Evolutionary conservation across 2,797 vertebrate species (phyloP).

Genomic region (Sebastolobus alascanus): DNA sequence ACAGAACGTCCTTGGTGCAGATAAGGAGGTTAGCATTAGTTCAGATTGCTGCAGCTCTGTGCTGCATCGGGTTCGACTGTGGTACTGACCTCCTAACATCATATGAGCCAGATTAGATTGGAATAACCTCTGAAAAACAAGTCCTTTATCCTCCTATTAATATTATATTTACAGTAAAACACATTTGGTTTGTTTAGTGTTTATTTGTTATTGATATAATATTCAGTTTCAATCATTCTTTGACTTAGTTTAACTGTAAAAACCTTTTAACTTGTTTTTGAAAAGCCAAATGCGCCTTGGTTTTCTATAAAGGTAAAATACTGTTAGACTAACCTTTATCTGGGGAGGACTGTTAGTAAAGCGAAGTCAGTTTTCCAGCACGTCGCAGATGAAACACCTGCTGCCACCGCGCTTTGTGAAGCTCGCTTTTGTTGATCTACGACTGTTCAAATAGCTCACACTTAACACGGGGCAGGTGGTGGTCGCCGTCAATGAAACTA

Average conservation of each 20-base stretch:
- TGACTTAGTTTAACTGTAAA: not conserved
- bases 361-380: conserved; percentile 10
- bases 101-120: not conserved
- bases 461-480: conserved; percentile 41
- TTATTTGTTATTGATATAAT: not conserved
- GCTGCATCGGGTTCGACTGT: not conserved
- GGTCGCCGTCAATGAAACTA: conserved; percentile 31
- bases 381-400: conserved; percentile 59
- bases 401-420: conserved; percentile 44
- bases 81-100: not conserved
- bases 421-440: conserved; percentile 52
- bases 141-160: not conserved
- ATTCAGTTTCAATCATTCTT: not conserved
- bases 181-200: not conserved
- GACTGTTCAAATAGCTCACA: conserved; percentile 57
- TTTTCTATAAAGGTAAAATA: not conserved
- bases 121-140: not conserved
- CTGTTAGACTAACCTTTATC: conserved; percentile 8
- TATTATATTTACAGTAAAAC: not conserved
- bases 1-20: not conserved
- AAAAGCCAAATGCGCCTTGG: not conserved
- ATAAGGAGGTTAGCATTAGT: not conserved
- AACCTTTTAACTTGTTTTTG: not conserved
- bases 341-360: not conserved
- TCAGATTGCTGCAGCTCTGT: not conserved